A percentile compares a stretch with the other conserved stretches of the same genome.
These are phyloP conservation scores for Drepana arcuata DNA, from an alignment of 1,140 invertebrate species.

Conservation along the genomic window DNA sequence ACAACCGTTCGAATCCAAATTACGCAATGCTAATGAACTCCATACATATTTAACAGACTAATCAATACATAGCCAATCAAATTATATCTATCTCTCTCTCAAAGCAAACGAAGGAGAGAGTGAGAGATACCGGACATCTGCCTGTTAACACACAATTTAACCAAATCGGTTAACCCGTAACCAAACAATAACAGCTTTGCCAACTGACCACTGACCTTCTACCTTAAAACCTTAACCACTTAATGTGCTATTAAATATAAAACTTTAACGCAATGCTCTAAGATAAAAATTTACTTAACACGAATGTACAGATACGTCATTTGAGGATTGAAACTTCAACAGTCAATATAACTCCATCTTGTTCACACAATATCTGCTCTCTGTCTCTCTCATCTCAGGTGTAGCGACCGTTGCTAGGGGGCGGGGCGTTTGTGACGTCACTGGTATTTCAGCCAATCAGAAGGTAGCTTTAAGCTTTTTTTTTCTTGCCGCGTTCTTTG, in stretches of 20 bases:
- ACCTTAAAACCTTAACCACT: neutral
- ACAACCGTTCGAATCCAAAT: slow-evolving; percentile 2
- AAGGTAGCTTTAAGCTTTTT: slow-evolving; percentile 20
- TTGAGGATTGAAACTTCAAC: slow-evolving; percentile 7
- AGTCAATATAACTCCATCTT: slow-evolving; percentile 48
- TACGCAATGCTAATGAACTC: slow-evolving; percentile 26
- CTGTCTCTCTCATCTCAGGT: slow-evolving; percentile 53
- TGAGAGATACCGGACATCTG: slow-evolving; percentile 45
- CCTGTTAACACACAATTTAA: slow-evolving; percentile 67
- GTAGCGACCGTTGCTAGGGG: slow-evolving; percentile 57
- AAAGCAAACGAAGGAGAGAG: slow-evolving; percentile 20
- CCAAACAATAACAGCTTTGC: slow-evolving; percentile 69
- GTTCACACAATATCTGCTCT: slow-evolving; percentile 27
- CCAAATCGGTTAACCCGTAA: slow-evolving; percentile 69
- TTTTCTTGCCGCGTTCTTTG: slow-evolving; percentile 21
- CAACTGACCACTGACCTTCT: slow-evolving; percentile 44
- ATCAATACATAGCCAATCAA: slow-evolving; percentile 47
- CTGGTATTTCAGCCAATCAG: slow-evolving; percentile 33
- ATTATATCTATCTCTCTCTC: slow-evolving; percentile 14
- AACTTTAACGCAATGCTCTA: slow-evolving; percentile 9
- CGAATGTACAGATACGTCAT: slow-evolving; percentile 8
- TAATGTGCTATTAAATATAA: slow-evolving; percentile 7
- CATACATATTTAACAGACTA: slow-evolving; percentile 30
- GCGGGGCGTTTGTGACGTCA: slow-evolving; percentile 56
- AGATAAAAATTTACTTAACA: slow-evolving; percentile 7